Evolutionary conservation across 2,888 invertebrate genomes (phyloP).

Genomic region (Melanchra persicariae): DNA sequence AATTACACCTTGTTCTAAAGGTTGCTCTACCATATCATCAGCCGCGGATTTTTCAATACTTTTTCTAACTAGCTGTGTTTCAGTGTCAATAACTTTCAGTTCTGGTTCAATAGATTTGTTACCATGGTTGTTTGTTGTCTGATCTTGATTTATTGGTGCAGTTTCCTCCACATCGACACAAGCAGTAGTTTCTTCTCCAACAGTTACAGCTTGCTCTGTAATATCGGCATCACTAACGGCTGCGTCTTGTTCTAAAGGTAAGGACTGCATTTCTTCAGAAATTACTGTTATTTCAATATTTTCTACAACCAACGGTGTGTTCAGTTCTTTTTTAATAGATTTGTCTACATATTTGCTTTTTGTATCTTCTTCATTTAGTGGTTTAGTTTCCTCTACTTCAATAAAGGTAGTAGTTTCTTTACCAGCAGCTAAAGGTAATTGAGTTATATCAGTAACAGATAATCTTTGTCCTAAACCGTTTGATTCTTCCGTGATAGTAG

Average conservation of each 20-base stretch:
- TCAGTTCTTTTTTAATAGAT: neutral
- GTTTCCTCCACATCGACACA: neutral
- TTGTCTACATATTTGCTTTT: neutral
- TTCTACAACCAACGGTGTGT: neutral
- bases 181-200: neutral
- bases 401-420: neutral
- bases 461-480: neutral
- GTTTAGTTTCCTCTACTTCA: neutral
- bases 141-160: neutral
- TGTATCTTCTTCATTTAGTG: neutral
- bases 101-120: neutral
- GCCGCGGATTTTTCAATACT: neutral
- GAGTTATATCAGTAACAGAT: neutral
- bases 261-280: neutral
- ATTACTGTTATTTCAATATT: neutral
- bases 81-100: neutral
- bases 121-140: neutral
- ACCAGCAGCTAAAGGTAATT: neutral
- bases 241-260: neutral
- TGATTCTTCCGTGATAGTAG: neutral
- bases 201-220: neutral
- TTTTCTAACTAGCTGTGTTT: neutral
- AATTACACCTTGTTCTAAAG: neutral
- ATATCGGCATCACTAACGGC: neutral
- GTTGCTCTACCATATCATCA: neutral